Percentiles rank a stretch among this genome's conserved stretches.
These are phyloP conservation scores for Patiria miniata DNA, from an alignment of 35 echinoderm and acorn worm species.

Conservation along the genomic window DNA sequence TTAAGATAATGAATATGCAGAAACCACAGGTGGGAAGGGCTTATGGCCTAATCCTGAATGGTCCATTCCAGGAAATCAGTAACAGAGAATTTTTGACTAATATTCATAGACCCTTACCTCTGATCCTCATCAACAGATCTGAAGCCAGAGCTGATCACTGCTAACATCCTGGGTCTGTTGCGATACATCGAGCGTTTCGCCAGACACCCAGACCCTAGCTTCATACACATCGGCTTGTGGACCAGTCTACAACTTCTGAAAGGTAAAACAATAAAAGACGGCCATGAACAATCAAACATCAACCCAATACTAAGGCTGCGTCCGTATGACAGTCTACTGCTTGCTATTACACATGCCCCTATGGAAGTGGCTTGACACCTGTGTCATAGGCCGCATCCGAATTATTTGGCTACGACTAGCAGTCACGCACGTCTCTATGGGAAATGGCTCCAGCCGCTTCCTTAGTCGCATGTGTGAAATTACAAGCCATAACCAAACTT, in stretches of 20 bases:
- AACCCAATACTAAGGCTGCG: too few relatives aligned
- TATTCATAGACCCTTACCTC: background rate
- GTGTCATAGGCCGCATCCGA: background rate
- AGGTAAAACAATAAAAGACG: slow-evolving; percentile 35
- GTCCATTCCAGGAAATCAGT: background rate
- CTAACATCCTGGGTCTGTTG: slow-evolving; percentile 59
- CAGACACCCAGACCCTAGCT: slow-evolving; percentile 53
- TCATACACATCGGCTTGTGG: slow-evolving; percentile 90
- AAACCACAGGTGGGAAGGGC: too few relatives aligned
- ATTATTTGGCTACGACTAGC: too few relatives aligned
- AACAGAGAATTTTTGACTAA: background rate
- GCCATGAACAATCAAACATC: background rate
- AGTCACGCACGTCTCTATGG: too few relatives aligned
- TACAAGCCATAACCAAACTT: too few relatives aligned
- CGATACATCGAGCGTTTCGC: slow-evolving; percentile 76
- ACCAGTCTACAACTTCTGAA: slow-evolving; percentile 84
- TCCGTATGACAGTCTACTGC: background rate
- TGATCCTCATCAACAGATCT: slow-evolving; percentile 47
- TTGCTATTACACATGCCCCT: background rate
- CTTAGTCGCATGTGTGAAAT: too few relatives aligned
- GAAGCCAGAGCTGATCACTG: slow-evolving; percentile 54
- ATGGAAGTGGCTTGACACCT: background rate
- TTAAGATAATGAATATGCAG: too few relatives aligned
- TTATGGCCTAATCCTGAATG: background rate
- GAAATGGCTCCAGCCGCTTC: too few relatives aligned